Base-by-base conservation (phyloP, 2,888 invertebrate species). In the Mesorhabditis spiculigera region DNA sequence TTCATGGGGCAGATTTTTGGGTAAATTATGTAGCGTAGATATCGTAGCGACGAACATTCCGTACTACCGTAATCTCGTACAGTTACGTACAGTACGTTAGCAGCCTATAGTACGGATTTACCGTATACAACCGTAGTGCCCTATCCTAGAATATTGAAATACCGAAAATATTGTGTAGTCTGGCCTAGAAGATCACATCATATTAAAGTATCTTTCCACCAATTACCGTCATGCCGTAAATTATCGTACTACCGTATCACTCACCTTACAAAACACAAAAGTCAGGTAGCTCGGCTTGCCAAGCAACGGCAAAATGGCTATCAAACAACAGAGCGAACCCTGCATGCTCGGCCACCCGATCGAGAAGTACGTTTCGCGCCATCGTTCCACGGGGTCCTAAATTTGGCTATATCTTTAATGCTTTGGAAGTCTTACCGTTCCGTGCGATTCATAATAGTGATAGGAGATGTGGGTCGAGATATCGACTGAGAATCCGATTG, bases 291-390 rank as follows among this genome's bases (percentile, higher is more conserved):
- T 50, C 10, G 58, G 58, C n/a, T 50, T 50, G 10, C 10, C 58
- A n/a, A 50, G 58, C 8, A 50, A 13, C n/a, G 58, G 58, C n/a
- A 50, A n/a, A 50, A 50, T 50, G 8, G 58, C 58, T 50, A 50
- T 13, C 58, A 50, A n/a, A 50, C 58, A 50, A 3, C 58, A 50
- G 58, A 50, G 58, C 8, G 58, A 50, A 13, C 58, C 58, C n/a
- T 50, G 58, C 58, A 50, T 50, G n/a, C 58, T 50, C n/a, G 58
- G 58, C 58, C 58, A 50, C n/a, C 58, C 58, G 58, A 50, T 50
- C 1, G 58, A 50, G n/a, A 13, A 50, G 58, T 13, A 50, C n/a
- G 58, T 50, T 50, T 50, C 58, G n/a, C 58, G 58, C 58, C 58
- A 50, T 50, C 58, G 58, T n/a, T 50, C 58, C 10, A 50, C 58